Percentiles rank a stretch among this genome's conserved stretches.
These are phyloP conservation scores for Pygoscelis antarcticus DNA, from an alignment of 2,113 vertebrate species.

Conservation along the genomic window DNA sequence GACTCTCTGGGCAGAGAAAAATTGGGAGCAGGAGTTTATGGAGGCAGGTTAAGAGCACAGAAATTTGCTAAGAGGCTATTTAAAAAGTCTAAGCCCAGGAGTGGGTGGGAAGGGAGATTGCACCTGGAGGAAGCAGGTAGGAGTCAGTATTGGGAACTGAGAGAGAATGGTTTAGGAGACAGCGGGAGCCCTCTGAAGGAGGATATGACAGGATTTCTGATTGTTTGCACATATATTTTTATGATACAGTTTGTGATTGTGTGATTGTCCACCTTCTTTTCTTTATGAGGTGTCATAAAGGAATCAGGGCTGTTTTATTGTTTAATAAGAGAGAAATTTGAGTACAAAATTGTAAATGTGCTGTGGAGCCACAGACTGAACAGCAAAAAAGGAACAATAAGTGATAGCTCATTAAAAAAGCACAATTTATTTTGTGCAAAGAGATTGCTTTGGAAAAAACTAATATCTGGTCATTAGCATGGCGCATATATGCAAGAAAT, in stretches of 20 bases:
- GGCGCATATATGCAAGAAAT: background rate
- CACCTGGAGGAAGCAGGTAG: background rate
- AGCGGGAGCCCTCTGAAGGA: fast-evolving
- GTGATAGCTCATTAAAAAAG: background rate
- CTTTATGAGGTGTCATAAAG: background rate
- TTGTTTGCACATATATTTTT: background rate
- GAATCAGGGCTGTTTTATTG: background rate
- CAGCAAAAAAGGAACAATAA: background rate
- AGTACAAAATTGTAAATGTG: background rate
- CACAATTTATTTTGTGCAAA: background rate
- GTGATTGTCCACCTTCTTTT: background rate
- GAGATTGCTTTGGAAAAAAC: background rate
- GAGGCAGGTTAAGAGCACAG: background rate
- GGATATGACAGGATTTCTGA: background rate
- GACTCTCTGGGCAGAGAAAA: background rate
- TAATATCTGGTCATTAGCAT: background rate
- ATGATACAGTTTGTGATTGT: background rate
- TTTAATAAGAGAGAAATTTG: background rate
- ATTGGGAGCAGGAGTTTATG: background rate
- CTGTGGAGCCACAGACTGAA: background rate
- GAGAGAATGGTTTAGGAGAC: background rate
- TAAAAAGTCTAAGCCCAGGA: background rate
- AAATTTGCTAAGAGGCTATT: background rate
- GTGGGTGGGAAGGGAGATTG: background rate
- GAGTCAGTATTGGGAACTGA: background rate